phyloP scores from a whole-genome alignment of 2,888 invertebrate species.

The Netelia virgata region DNA sequence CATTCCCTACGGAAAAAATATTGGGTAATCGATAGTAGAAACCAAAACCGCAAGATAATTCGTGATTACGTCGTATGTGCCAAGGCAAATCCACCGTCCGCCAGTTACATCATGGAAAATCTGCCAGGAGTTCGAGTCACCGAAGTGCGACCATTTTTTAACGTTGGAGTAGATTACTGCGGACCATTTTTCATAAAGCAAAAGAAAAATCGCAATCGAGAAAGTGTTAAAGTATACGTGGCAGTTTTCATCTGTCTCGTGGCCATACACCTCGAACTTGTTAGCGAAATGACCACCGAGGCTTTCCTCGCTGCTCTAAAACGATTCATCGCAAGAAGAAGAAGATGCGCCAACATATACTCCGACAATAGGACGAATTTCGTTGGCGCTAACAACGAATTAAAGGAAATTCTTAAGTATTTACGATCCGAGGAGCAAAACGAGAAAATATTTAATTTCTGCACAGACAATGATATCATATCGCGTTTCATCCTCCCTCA shows the following conservation, averaged over 20 bases:
- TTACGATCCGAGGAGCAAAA: not conserved
- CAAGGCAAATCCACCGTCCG: constrained; percentile 43
- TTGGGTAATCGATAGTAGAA: constrained; percentile 57
- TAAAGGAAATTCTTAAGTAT: not conserved
- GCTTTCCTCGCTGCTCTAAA: not conserved
- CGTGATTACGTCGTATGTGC: constrained; percentile 22
- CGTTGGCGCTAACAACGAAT: not conserved
- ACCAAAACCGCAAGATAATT: constrained; percentile 26
- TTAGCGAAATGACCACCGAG: constrained; percentile 23
- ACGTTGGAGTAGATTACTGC: constrained; percentile 65
- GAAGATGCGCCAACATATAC: not conserved
- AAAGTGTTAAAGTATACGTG: not conserved
- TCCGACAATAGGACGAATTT: constrained; percentile 13
- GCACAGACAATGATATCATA: constrained; percentile 57
- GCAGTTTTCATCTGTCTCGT: constrained; percentile 2
- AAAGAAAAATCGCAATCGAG: constrained; percentile 2
- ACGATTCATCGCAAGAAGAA: constrained; percentile 1
- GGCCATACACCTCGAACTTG: constrained; percentile 8
- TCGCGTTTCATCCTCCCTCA: constrained; percentile 74
- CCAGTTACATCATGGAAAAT: constrained; percentile 76
- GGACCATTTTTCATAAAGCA: constrained; percentile 49
- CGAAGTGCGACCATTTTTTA: constrained; percentile 70
- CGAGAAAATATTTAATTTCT: not conserved
- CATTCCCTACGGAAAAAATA: constrained; percentile 49
- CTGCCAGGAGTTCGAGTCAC: constrained; percentile 76